Base-by-base conservation (phyloP, 2,888 invertebrate genomes). In the Himalopsyche tibetana region DNA sequence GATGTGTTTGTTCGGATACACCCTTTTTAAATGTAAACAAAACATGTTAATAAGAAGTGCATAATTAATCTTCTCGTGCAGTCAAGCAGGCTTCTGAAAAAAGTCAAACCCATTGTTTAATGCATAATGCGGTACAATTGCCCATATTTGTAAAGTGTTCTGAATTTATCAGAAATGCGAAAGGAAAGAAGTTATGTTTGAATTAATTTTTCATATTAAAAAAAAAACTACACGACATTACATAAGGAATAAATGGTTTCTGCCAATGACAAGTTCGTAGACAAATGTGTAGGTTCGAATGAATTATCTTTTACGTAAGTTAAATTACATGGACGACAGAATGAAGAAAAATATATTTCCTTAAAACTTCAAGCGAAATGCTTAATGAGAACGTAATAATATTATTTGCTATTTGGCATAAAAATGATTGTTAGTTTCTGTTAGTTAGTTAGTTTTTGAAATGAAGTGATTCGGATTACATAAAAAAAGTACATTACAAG, bases 131-230 rank as follows among this genome's bases (percentile, higher is more conserved):
- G 63, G 28, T 63, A 19, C 19, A 63, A 12, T 63, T 63, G 63
- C 63, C 63, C 63, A 63, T 63, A 63, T 63, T 63, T 63, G 63
- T 63, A 63, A 63, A 63, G 63, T 63, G 19, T 63, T 63, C 63
- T 63, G n/a, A 63, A 63, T 63, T 63, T 63, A 63, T 63, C 63
- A 63, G 63, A 19, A 63, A 63, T 63, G 63, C 63, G 28, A 63
- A 63, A 28, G 63, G 63, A 63, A 63, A 19, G 63, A 63, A 8
- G 63, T 19, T 19, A 63, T 63, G 63, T 63, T 63, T 63, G 63
- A 63, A 63, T 63, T 19, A 63, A 19, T 63, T 19, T 19, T 63
- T 2, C 4, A 63, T 63, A 8, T 63, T 19, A 2, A 63, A 63
- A 63, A 63, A 63, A 63, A 63, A 63, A 56, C 56, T 63, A 6